A percentile compares a stretch with the other conserved stretches of the same genome.
These are phyloP conservation scores for Drosophila subsilvestris DNA, from an alignment of 2,888 invertebrate genomes.

Conservation along the genomic window DNA sequence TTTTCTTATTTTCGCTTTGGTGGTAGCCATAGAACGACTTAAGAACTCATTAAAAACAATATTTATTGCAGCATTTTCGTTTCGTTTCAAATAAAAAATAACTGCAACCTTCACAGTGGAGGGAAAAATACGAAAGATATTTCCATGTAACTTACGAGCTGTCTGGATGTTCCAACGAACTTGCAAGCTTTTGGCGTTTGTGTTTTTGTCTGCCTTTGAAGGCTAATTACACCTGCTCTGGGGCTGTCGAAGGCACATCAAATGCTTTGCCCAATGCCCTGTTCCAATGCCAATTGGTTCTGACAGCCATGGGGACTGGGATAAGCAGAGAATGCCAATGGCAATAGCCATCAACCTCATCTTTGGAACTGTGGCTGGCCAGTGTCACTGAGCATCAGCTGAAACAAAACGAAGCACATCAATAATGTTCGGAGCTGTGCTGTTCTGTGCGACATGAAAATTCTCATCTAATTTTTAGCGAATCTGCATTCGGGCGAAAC, in stretches of 20 bases:
- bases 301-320: constrained; percentile 52
- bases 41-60: constrained; percentile 30
- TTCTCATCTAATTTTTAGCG: constrained; percentile 19
- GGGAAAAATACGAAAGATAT: constrained; percentile 33
- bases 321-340: constrained; percentile 49
- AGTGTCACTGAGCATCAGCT: constrained; percentile 44
- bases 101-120: constrained; percentile 59
- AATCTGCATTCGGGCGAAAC: constrained; percentile 53
- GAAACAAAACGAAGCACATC: constrained; percentile 54
- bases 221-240: constrained; percentile 72
- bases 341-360: constrained; percentile 22
- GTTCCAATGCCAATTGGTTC: constrained; percentile 62
- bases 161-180: constrained; percentile 55
- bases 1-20: constrained; percentile 11
- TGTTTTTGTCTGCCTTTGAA: constrained; percentile 43
- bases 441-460: constrained; percentile 1
- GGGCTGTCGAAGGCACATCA: constrained; percentile 22
- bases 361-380: constrained; percentile 32
- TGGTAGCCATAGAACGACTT: background rate
- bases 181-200: constrained; percentile 55
- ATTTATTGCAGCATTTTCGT: constrained; percentile 26
- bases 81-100: constrained; percentile 19
- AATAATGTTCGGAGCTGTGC: constrained; percentile 37
- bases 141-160: constrained; percentile 58
- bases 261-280: constrained; percentile 31